Evolutionary conservation across 2,797 vertebrate species (phyloP), one percentile per base, ranked within the genome.

Genomic region (Rhinella marina): DNA sequence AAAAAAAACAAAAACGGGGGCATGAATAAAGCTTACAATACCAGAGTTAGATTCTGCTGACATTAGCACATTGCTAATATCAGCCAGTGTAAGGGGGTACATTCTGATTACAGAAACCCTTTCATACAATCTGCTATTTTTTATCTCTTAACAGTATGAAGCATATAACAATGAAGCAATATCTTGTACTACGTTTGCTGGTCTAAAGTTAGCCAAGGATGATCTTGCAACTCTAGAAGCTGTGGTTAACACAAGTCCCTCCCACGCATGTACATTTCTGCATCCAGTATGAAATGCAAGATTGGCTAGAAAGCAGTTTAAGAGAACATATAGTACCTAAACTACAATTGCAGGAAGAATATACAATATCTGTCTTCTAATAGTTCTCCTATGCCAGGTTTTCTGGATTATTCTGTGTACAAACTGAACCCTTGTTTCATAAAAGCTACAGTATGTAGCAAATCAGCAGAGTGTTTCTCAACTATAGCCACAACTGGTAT

Each of bases 201-300:
- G 5, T 13, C 75, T 54, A 54, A 77, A n/a, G 12, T 25, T 12
- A 56, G 27, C 52, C 23, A 56, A 7, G n/a, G 3, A 14, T 16
- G 21, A 54, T 23, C 21, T 21, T 75, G 10, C 41, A 77, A 21
- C 23, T 54, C 11, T 11, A 23, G 10, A 76, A 76, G 32, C 72
- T 21, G 23, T 56, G 25, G 48, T 57, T 84, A 70, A 70, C 21
- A 82, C 17, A 52, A 32, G n/a, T 52, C 29, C 16, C 12, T 76
- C 72, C 57, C 83, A 76, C 56, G 14, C 61, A 59, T 56, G 64
- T 17, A 50, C 73, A 85, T 73, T 77, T 85, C 84, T 21, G 76
- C 73, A 64, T 73, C 78, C 73, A 27, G 68, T 64, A 62, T 85
- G 23, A 77, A 48, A 77, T 11, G 29, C 27, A 52, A 21, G 59